Base-by-base conservation (phyloP, 1,140 invertebrate species). In the Dendroctonus ponderosae region DNA sequence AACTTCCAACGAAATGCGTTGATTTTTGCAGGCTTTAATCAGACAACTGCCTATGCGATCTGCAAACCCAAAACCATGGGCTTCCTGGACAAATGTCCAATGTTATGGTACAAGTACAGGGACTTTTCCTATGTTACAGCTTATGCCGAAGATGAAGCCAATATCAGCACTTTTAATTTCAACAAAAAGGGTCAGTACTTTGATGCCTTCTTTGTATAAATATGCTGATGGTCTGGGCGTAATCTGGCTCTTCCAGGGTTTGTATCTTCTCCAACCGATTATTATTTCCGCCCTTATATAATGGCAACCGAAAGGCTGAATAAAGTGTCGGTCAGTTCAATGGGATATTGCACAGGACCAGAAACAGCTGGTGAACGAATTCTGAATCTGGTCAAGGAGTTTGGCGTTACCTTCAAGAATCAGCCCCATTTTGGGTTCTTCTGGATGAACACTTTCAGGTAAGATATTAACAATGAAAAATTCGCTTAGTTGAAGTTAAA, bases 271-370 rank as follows among this genome's bases (percentile, higher is more conserved):
- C 91, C 91, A 0, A 89, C 88, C 0, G 87, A 93, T 73, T 92
- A 90, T 73, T 93, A 93, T 67, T 77, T 88, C 11, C 75, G 87
- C 26, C 85, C 89, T 0, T 87, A 89, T 71, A 85, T 88, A 70
- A 66, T 85, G 14, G 85, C 83, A 7, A 81, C 82, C 3, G 85
- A 86, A 74, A 81, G 82, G n/a, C 76, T 87, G 0, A 80, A 12
- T 8, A 66, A 62, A 49, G 49, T 50, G 5, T 46, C 39, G 78
- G 49, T 69, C 6, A 62, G 81, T 40, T 70, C 74, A 43, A 66
- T 74, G 58, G 74, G 79, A 66, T 81, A 87, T 70, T 84, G 83
- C 74, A 79, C 84, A 49, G 82, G 86, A 59, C 83, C 81, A 64
- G 77, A 81, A 71, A 64, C 82, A 67, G 73, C 79, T 3, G 83